Evolutionary conservation across 1,140 invertebrate genomes (phyloP).

Genomic region (Stratiolaelaps scimitus): DNA sequence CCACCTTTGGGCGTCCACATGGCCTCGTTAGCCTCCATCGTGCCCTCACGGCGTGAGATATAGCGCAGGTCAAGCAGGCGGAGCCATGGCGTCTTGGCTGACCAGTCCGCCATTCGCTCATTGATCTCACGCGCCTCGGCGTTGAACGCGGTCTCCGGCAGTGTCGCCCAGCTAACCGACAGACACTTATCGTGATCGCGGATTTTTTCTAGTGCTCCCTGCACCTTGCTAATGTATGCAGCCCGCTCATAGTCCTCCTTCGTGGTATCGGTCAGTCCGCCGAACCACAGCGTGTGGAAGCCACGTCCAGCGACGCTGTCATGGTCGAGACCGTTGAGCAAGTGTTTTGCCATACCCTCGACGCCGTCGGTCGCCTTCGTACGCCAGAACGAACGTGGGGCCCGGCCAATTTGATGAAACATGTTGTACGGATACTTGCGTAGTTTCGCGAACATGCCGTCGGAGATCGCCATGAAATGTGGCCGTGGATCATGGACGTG

Average conservation of each 20-base stretch:
- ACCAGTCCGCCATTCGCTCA: constrained; percentile 1
- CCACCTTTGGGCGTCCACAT: constrained; percentile 26
- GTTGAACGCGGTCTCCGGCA: constrained; percentile 1
- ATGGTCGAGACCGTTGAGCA: neutral
- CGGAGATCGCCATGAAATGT: neutral
- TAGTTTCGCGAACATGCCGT: constrained; percentile 13
- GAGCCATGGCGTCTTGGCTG: neutral
- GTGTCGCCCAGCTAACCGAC: constrained; percentile 13
- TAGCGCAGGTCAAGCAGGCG: constrained; percentile 13
- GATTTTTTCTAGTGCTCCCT: neutral
- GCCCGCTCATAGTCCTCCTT: constrained; percentile 7
- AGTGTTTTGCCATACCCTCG: neutral
- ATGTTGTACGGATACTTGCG: constrained; percentile 6
- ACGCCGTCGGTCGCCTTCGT: constrained; percentile 13
- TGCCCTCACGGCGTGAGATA: constrained; percentile 22
- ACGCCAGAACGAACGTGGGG: neutral
- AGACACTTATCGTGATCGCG: neutral
- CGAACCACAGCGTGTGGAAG: constrained; percentile 27
- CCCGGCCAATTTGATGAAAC: neutral
- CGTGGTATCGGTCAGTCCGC: constrained; percentile 11
- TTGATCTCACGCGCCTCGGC: constrained; percentile 24
- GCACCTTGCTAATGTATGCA: neutral
- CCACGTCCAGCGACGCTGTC: constrained; percentile 2
- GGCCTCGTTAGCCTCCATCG: constrained; percentile 11
- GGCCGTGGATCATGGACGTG: neutral